These are phyloP conservation scores for Chrysolina americana DNA, from an alignment of 2,888 invertebrate genomes.

Conservation along the genomic window DNA sequence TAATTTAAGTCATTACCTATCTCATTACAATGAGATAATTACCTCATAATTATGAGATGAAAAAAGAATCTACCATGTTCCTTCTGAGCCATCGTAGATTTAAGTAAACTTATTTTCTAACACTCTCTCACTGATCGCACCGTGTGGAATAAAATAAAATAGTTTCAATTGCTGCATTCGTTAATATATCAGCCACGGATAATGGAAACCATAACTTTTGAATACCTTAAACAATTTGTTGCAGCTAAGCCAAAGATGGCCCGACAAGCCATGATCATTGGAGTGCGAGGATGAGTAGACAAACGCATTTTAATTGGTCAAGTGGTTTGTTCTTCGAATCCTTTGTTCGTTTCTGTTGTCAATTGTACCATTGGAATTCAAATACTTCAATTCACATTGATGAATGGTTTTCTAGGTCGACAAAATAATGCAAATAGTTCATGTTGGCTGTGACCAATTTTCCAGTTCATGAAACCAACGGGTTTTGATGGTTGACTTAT, in stretches of 20 bases:
- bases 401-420: conserved; percentile 3
- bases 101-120: too few species aligned
- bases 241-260: background rate
- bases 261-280: background rate
- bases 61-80: too few species aligned
- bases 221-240: background rate
- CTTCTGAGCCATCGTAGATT: too few species aligned
- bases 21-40: too few species aligned
- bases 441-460: background rate
- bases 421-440: conserved; percentile 5
- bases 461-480: background rate
- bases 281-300: background rate
- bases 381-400: background rate
- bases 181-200: background rate
- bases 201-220: conserved; percentile 1
- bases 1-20: too few species aligned
- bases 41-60: too few species aligned
- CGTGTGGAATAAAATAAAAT: too few species aligned
- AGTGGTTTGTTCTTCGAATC: conserved; percentile 6
- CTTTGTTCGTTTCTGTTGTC: conserved; percentile 6
- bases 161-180: too few species aligned
- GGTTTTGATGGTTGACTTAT: background rate
- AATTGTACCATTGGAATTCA: background rate
- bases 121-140: too few species aligned
- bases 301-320: conserved; percentile 16